Evolutionary conservation across 2,797 vertebrate species (phyloP).

Genomic region (Alcedo atthis): DNA sequence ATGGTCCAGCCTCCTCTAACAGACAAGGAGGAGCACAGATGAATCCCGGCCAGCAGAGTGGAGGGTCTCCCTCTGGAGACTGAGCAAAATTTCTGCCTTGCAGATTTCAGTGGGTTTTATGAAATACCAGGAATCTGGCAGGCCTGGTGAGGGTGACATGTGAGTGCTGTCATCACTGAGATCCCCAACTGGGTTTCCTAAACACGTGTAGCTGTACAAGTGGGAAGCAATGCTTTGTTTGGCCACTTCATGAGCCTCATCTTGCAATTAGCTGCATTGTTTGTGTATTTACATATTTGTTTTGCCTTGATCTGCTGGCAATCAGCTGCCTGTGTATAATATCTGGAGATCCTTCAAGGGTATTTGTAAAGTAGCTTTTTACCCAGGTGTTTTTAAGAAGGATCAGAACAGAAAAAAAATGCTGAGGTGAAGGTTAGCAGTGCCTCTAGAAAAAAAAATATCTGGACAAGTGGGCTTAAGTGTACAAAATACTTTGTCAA

Average conservation of each 20-base stretch:
- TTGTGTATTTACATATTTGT: background rate
- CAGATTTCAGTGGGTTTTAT: slow-evolving; percentile 5
- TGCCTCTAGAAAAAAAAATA: background rate
- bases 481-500: background rate
- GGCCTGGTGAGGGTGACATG: background rate
- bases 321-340: background rate
- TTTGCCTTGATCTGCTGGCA: background rate
- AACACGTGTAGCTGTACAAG: background rate
- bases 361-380: background rate
- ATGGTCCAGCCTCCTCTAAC: background rate
- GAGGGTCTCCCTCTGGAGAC: background rate
- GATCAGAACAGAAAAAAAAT: background rate
- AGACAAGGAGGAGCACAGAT: background rate
- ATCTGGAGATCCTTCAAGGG: background rate
- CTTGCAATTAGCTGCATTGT: background rate
- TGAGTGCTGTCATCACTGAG: background rate
- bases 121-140: slow-evolving; percentile 7
- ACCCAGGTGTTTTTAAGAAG: background rate
- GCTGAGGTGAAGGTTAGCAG: background rate
- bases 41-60: background rate
- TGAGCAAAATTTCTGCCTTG: background rate
- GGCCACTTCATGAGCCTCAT: background rate
- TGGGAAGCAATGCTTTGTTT: background rate
- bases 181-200: background rate
- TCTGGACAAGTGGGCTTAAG: background rate